These are phyloP conservation scores for Symphodus melops DNA, from an alignment of 2,113 vertebrate species.

Conservation along the genomic window DNA sequence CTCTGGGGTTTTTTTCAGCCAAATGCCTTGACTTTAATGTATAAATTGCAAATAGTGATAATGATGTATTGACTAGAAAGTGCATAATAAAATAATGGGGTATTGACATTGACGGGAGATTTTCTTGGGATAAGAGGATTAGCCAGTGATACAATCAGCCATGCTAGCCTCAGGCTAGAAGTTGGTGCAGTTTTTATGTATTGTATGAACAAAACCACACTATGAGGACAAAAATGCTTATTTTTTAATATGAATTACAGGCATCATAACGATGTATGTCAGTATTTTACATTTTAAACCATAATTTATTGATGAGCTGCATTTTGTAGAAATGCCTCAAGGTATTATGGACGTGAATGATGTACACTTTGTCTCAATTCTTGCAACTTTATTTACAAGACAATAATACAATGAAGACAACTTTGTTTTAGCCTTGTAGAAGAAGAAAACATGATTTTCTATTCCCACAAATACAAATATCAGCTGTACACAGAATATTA, in stretches of 20 bases:
- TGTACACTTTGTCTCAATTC: background rate
- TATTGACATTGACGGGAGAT: constrained; percentile 51
- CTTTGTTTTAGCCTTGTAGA: no score
- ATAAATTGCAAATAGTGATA: constrained; percentile 79
- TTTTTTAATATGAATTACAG: background rate
- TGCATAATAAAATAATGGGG: constrained; percentile 80
- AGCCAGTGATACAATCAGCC: constrained; percentile 63
- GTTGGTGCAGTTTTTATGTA: constrained; percentile 22
- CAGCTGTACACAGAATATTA: no score
- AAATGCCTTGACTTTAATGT: constrained; percentile 81
- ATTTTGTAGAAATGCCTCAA: background rate
- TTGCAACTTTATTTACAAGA: no score
- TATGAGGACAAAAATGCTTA: background rate
- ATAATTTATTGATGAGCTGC: background rate
- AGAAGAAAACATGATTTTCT: no score
- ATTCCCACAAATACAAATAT: no score
- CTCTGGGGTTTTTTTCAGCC: constrained; percentile 70
- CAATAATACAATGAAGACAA: no score
- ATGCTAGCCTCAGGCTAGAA: background rate
- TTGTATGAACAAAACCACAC: background rate
- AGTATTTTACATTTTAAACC: background rate
- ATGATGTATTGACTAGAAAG: constrained; percentile 78
- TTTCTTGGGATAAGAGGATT: constrained; percentile 68
- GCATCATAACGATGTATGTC: background rate
- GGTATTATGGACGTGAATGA: background rate